Base-by-base conservation (phyloP, 2,888 invertebrate genomes). In the Diloba caeruleocephala region DNA sequence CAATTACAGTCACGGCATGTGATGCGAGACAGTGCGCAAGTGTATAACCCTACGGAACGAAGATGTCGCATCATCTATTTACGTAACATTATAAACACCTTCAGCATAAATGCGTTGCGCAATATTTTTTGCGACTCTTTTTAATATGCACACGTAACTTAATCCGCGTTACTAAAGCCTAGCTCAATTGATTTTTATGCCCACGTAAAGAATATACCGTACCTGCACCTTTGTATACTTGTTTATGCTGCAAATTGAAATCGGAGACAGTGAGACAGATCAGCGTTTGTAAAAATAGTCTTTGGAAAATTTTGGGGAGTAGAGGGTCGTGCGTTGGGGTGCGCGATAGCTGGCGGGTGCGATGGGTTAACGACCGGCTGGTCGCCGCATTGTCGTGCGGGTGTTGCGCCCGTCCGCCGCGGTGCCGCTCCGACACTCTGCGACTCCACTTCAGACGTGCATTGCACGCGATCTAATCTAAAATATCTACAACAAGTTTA, bases 331-430 rank as follows among this genome's bases (percentile, higher is more conserved):
- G 55, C 39, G 63, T 66, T 59, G 60, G 81, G 81, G 78, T 76
- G 74, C 61, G 54, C 50, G 71, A 49, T 59, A 69, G 63, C 41
- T 55, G 69, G 78, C 76, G 80, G 56, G 71, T 57, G 59, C 52
- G 65, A 39, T 34, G 78, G 85, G 87, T 87, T 69, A 86, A 84
- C 71, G 87, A 85, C 86, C 86, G 65, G 72, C 67, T 65, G 58
- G 70, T 61, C 65, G 77, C 72, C 73, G 75, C 74, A 68, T 69
- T 74, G 78, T 71, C 73, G 77, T 68, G 58, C 63, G 68, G 72
- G 64, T 73, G 71, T 70, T 58, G 69, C 68, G 57, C 49, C 48
- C 54, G 15, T 15, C 29, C 7, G 50, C 53, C 48, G 34, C 28
- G 52, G 39, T 43, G 38, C 15, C 23, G 41, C 41, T 21, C 25